Percentiles rank a stretch among this genome's conserved stretches.
These are phyloP conservation scores for Colius striatus DNA, from an alignment of 2,113 vertebrate species.

Conservation along the genomic window DNA sequence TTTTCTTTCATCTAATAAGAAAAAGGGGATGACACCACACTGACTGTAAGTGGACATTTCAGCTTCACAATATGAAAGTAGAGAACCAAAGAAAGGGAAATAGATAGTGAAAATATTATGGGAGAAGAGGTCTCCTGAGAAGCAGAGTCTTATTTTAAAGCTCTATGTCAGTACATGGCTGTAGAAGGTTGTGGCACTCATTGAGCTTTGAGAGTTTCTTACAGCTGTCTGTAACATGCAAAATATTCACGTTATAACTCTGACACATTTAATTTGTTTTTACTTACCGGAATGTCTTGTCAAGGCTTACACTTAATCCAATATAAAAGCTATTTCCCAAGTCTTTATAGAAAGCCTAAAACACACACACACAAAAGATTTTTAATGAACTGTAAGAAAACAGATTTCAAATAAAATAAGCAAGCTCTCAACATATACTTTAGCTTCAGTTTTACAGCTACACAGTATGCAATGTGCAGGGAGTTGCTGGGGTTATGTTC, in stretches of 20 bases:
- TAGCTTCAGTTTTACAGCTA: background rate
- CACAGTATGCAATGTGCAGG: background rate
- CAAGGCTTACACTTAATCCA: slow-evolving; percentile 87
- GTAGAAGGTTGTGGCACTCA: background rate
- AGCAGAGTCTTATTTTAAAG: background rate
- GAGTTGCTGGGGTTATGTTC: background rate
- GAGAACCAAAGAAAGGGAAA: background rate
- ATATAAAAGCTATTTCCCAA: slow-evolving; percentile 81
- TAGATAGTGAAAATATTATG: background rate
- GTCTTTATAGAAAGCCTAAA: slow-evolving; percentile 76
- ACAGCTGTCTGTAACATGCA: background rate
- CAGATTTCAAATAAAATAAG: background rate
- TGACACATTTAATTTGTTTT: background rate
- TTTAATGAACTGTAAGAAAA: background rate
- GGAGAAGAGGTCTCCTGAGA: background rate
- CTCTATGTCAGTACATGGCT: background rate
- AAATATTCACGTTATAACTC: background rate
- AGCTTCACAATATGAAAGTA: background rate
- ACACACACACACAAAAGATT: background rate
- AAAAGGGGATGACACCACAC: background rate
- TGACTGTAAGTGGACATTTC: background rate
- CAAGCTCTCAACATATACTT: background rate
- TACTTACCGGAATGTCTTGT: slow-evolving; percentile 90
- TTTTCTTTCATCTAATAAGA: background rate
- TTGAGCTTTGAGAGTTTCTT: background rate